Evolutionary conservation across 2,113 vertebrate species (phyloP), one percentile per base, ranked within the genome.

Genomic region (Sinosuthora webbiana): DNA sequence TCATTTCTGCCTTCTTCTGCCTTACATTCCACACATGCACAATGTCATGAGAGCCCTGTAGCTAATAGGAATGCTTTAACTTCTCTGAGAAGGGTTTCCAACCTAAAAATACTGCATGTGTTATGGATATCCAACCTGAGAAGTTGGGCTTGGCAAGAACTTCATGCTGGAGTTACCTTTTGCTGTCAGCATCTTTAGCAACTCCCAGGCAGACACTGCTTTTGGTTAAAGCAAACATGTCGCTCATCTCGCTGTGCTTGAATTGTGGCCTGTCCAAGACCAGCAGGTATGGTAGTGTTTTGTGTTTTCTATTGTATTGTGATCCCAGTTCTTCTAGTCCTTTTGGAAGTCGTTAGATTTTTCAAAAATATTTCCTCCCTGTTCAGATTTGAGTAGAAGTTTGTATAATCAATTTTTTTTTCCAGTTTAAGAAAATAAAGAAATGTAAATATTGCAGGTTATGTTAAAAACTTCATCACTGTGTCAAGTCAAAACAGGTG

Each of bases 181-280:
- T 74, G 73, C 83, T 88, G 73, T 84, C 87, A 67, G 44, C 64
- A 53, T 55, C 52, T 62, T 70, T 83, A 71, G 70, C 42, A n/a
- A 0, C 59, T 65, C 5, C 33, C 68, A 49, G 23, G 62, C 57
- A 47, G 33, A 25, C 22, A 9, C 44, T 35, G 13, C 30, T 70
- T 91, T 84, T 83, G 55, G 59, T 31, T 90, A 96, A 95, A 73
- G 84, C 94, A 73, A 98, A 93, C 87, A 99, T 98, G 98, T 98
- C 97, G 68, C 76, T 98, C 96, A 97, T 97, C 95, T 98, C 97
- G 2, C 76, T 98, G 87, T 98, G 98, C 96, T 98, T 99, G 64
- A 97, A 89, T 39, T 98, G 98, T 97, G 98, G 98, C 91, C 91
- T 92, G 84, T 95, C 63, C 10, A 98, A 98, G 97, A 81, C 68